Percentiles rank a stretch among this genome's conserved stretches.
Evolutionary conservation across 2,113 vertebrate species (phyloP).

Genomic region (Lasiurus borealis): DNA sequence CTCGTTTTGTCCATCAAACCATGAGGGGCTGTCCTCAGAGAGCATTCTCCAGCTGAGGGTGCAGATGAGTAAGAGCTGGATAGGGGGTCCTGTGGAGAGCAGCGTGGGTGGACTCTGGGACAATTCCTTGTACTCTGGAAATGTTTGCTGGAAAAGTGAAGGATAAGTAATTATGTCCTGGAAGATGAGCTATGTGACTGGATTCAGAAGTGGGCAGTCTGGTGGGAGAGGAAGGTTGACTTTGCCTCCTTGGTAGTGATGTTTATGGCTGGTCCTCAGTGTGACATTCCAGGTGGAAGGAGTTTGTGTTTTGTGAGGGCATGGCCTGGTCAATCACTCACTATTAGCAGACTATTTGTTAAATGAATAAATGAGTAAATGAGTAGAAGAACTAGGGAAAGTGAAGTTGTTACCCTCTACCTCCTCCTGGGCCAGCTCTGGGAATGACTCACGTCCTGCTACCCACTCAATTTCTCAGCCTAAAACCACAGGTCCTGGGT

Average conservation of each 20-base stretch:
- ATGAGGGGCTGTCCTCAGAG: not conserved
- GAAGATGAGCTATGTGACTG: not conserved
- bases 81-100: not conserved
- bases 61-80: not conserved
- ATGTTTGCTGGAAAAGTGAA: not conserved
- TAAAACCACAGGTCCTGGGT: slow-evolving; percentile 44
- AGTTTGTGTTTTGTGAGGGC: slow-evolving; percentile 16
- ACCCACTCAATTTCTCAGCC: slow-evolving; percentile 50
- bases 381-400: not conserved
- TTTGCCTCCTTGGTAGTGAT: not conserved
- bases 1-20: not conserved
- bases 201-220: not conserved
- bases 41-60: not conserved
- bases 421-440: not conserved
- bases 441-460: slow-evolving; percentile 68
- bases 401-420: not conserved
- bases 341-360: not conserved
- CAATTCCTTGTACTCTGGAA: not conserved
- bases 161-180: not conserved
- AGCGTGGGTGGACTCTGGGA: not conserved
- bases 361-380: not conserved
- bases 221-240: not conserved
- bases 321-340: not conserved
- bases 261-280: not conserved
- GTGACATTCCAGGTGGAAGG: not conserved